phyloP scores from a whole-genome alignment of 1,140 invertebrate species.

The Hyposmocoma kahamanoa region DNA sequence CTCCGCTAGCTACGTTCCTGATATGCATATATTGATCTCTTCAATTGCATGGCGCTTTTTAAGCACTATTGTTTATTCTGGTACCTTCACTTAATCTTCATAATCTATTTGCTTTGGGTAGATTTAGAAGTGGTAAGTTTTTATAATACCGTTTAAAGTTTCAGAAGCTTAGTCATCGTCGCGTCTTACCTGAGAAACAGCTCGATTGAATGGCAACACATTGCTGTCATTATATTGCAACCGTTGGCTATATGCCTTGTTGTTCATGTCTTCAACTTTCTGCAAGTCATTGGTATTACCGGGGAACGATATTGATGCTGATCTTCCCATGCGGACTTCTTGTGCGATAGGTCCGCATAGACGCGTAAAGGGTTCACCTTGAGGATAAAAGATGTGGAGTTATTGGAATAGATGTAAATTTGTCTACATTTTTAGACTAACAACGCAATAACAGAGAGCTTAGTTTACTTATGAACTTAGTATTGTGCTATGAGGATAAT shows the following conservation, averaged over 20 bases:
- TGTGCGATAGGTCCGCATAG: constrained; percentile 38
- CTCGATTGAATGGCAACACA: constrained; percentile 28
- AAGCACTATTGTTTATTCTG: too few relatives aligned
- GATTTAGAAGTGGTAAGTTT: not conserved
- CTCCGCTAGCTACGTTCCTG: too few relatives aligned
- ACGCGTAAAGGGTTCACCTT: constrained; percentile 53
- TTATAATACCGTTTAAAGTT: not conserved
- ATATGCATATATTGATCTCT: too few relatives aligned
- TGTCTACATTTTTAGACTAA: too few relatives aligned
- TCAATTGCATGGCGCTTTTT: too few relatives aligned
- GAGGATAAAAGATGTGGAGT: too few relatives aligned
- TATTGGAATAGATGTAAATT: too few relatives aligned
- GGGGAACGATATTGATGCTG: constrained; percentile 36
- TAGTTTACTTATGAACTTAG: too few relatives aligned
- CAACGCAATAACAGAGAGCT: too few relatives aligned
- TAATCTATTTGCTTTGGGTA: too few relatives aligned
- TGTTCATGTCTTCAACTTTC: constrained; percentile 27
- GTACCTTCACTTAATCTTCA: not conserved
- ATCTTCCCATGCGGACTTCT: constrained; percentile 42
- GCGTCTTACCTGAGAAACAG: constrained; percentile 37
- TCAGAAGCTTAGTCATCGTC: not conserved
- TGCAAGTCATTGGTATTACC: constrained; percentile 40
- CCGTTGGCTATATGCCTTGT: constrained; percentile 21
- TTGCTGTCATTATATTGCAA: constrained; percentile 34
- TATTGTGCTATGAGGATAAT: too few relatives aligned